Base-by-base conservation (phyloP, 2,888 invertebrate species). In the Thymelicus lineola region DNA sequence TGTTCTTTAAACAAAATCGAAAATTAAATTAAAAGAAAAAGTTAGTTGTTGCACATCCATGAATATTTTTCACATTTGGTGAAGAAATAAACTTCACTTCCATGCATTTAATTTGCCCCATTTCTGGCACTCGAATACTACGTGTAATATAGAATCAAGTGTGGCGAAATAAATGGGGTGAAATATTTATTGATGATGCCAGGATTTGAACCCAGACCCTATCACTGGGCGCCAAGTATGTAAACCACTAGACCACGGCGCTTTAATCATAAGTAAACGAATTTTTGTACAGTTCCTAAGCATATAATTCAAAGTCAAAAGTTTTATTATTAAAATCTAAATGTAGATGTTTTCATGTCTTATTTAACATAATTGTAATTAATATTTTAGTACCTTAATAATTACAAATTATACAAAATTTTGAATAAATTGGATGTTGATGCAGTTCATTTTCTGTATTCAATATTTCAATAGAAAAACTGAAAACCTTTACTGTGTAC, bases 151-250 rank as follows among this genome's bases (percentile, higher is more conserved):
- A 90, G 89, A 79, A 83, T 84, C 91, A 85, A 91, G 93, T 88
- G 91, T 93, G 93, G 93, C 93, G 84, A 85, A 85, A 86, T 77
- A 88, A 87, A 90, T 86, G 92, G 93, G 93, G 91, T 75, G 67
- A 73, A 9, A 48, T 65, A 59, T 69, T 55, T 46, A n/a, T 12
- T 17, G 1, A 6, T 66, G 20, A 20, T n/a, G 58, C 36, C 59
- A 63, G 77, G 90, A 78, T 73, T 87, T 77, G 91, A 92, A 90
- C 91, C 80, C 58, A 55, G 72, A 75, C 77, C 81, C 74, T 50
- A 1, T 4, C 6, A 50, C 38, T 53, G 17, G 17, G 17, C 50
- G 58, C 36, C 12, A 57, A n/a, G 12, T 14, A 1, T 4, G 7
- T 9, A 3, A 57, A 73, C 82, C 82, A 71, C 67, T 71, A 61